These are phyloP conservation scores for Drosophila novamexicana DNA, from an alignment of 1,140 invertebrate species.

Conservation along the genomic window DNA sequence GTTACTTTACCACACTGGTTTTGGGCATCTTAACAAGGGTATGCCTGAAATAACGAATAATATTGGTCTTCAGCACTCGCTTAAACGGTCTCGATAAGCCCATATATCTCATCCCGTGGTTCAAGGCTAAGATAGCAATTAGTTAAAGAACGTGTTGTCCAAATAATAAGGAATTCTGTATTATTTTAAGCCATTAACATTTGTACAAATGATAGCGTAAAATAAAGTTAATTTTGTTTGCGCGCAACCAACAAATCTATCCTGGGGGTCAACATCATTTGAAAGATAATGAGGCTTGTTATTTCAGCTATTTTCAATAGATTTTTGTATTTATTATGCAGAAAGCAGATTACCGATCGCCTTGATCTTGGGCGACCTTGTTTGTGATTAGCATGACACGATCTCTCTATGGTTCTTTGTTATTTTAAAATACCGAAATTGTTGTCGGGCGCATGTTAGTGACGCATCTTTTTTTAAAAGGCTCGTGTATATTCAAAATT, in stretches of 20 bases:
- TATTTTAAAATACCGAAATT: slow-evolving; percentile 27
- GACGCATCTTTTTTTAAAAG: slow-evolving; percentile 7
- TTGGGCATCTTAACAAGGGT: slow-evolving; percentile 4
- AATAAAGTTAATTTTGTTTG: neutral
- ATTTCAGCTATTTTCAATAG: slow-evolving; percentile 55
- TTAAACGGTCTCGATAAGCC: slow-evolving; percentile 2
- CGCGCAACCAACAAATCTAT: slow-evolving; percentile 6
- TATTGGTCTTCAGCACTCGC: slow-evolving; percentile 30
- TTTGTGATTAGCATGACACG: slow-evolving; percentile 67
- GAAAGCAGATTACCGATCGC: slow-evolving; percentile 61
- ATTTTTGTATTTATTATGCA: slow-evolving; percentile 61
- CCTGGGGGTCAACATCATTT: slow-evolving; percentile 65
- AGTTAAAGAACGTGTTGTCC: neutral
- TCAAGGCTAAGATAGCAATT: slow-evolving; percentile 8
- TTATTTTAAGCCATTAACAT: neutral
- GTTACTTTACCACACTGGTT: slow-evolving; percentile 36
- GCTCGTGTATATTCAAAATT: neutral
- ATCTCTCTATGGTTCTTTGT: slow-evolving; percentile 43
- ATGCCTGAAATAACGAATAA: slow-evolving; percentile 46
- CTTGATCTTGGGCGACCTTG: slow-evolving; percentile 78
- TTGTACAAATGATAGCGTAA: neutral
- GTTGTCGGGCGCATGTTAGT: slow-evolving; percentile 9
- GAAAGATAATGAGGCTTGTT: slow-evolving; percentile 66
- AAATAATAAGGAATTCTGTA: neutral
- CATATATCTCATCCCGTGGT: slow-evolving; percentile 43